Conservation (phyloP, 2,113 vertebrate species). For the Uropsilus gracilis region DNA sequence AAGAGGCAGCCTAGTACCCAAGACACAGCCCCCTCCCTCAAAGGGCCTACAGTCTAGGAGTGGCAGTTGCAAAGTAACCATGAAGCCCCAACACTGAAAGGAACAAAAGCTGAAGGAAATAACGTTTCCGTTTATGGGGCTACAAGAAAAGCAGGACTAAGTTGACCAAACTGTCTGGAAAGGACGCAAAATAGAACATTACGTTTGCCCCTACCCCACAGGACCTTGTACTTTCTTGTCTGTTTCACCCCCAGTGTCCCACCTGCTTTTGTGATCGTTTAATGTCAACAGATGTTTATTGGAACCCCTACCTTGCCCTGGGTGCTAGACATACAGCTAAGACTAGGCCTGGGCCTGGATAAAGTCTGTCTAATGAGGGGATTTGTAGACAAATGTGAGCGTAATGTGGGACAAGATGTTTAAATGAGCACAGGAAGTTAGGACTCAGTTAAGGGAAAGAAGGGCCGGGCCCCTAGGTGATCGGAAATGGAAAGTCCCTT, state of each 20-base stretch:
- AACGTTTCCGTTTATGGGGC: neutral
- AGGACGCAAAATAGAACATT: neutral
- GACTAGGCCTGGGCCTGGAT: neutral
- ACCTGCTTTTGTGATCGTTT: neutral
- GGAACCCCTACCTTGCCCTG: neutral
- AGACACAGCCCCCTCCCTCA: slow-evolving; percentile 9
- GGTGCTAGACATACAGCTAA: neutral
- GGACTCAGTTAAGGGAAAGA: neutral
- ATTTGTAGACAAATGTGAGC: neutral
- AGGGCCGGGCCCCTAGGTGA: neutral
- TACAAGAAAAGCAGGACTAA: neutral
- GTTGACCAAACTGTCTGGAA: neutral
- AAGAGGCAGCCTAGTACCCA: too few relatives aligned
- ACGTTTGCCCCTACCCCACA: too few relatives aligned
- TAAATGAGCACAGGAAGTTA: neutral
- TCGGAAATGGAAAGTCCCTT: neutral
- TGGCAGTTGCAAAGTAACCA: neutral
- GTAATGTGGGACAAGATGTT: neutral
- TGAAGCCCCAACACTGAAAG: neutral
- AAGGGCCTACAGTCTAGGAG: neutral
- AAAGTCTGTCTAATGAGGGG: neutral
- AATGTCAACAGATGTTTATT: neutral
- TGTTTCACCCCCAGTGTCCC: neutral
- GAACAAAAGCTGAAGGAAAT: neutral
- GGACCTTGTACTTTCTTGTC: neutral